These are phyloP conservation scores for Chymomyza costata DNA, from an alignment of 1,140 invertebrate species.

Conservation along the genomic window DNA sequence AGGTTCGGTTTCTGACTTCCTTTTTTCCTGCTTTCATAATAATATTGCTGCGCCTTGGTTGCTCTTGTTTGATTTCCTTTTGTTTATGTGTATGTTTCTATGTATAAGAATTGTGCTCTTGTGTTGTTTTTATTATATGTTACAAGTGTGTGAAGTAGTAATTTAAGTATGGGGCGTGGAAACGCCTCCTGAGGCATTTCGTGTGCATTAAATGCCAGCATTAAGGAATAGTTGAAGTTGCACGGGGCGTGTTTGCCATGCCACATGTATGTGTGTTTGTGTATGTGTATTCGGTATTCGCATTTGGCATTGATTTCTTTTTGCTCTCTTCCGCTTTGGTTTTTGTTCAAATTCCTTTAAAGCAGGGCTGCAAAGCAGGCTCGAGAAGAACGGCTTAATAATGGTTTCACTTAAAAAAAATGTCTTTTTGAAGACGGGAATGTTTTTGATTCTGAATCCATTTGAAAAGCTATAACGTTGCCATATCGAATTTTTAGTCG, in stretches of 20 bases:
- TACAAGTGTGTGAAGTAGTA: slow-evolving; percentile 72
- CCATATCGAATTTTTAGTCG: too few relatives aligned
- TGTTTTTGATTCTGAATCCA: too few relatives aligned
- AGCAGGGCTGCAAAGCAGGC: too few relatives aligned
- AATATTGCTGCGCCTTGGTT: slow-evolving; percentile 36
- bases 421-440: too few relatives aligned
- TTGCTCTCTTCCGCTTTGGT: neutral
- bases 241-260: too few relatives aligned
- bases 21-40: too few relatives aligned
- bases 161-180: slow-evolving; percentile 57
- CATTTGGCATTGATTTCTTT: slow-evolving; percentile 51
- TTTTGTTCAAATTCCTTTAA: slow-evolving; percentile 43
- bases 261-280: slow-evolving; percentile 25
- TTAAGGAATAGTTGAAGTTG: slow-evolving; percentile 13
- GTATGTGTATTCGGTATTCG: too few relatives aligned
- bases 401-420: too few relatives aligned
- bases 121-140: slow-evolving; percentile 55
- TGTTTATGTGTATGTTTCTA: slow-evolving; percentile 24
- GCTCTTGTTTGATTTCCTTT: slow-evolving; percentile 52
- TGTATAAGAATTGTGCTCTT: slow-evolving; percentile 8
- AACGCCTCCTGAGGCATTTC: slow-evolving; percentile 49
- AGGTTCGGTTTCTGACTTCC: too few relatives aligned
- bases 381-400: too few relatives aligned
- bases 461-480: too few relatives aligned
- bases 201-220: slow-evolving; percentile 52